Percentiles rank a stretch among this genome's conserved stretches.
Conservation (phyloP, 2,888 invertebrate species). For the Zeuzera pyrina region DNA sequence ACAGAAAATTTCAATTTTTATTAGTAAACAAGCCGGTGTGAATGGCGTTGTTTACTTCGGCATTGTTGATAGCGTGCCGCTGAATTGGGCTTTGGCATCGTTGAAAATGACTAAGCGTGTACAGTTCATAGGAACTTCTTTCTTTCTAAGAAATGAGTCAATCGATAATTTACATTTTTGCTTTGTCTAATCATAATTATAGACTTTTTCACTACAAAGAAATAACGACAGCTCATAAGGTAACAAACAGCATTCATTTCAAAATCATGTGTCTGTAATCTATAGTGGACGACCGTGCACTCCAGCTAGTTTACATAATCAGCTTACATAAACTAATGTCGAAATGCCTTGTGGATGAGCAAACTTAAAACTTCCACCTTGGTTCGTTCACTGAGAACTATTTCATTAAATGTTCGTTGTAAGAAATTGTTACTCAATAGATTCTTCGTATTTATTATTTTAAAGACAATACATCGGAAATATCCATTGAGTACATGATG, state of each 20-base stretch:
- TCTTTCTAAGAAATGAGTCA: constrained; percentile 41
- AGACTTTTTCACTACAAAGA: no score
- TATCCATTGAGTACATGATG: no score
- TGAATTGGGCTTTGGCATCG: no score
- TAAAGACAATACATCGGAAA: no score
- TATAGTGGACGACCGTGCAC: constrained; percentile 17
- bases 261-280: constrained; percentile 4
- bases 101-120: constrained; percentile 23
- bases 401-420: background rate
- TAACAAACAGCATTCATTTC: constrained; percentile 12
- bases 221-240: no score
- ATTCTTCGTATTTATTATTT: no score
- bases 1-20: no score
- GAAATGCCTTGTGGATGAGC: constrained; percentile 46
- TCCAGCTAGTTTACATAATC: constrained; percentile 44
- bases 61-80: no score
- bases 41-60: no score
- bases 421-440: background rate
- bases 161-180: constrained; percentile 14
- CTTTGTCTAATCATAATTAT: constrained; percentile 8
- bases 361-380: constrained; percentile 43
- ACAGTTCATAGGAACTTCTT: constrained; percentile 18
- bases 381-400: constrained; percentile 16
- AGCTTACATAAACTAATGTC: constrained; percentile 53
- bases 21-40: no score